These are phyloP conservation scores for Pomacea maculata DNA, from an alignment of 1,140 invertebrate genomes.

Conservation along the genomic window DNA sequence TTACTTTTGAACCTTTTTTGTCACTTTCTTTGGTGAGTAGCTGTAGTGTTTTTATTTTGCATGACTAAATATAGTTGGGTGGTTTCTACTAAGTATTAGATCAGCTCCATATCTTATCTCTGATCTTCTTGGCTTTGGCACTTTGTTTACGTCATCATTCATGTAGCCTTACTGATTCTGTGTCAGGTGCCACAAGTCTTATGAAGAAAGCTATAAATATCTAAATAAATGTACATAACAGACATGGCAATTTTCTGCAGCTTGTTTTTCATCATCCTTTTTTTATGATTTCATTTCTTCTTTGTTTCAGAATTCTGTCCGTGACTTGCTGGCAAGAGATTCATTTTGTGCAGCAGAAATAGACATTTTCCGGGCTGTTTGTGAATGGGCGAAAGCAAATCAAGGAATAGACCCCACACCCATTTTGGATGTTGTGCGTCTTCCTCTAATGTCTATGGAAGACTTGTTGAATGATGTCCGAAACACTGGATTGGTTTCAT, in stretches of 20 bases:
- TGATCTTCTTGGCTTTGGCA: too few relatives aligned
- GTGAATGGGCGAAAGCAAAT: constrained; percentile 85
- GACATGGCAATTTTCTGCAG: too few relatives aligned
- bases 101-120: too few relatives aligned
- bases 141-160: background rate
- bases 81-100: too few relatives aligned
- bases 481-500: constrained; percentile 82
- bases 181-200: background rate
- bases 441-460: constrained; percentile 86
- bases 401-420: constrained; percentile 70
- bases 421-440: constrained; percentile 72
- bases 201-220: too few relatives aligned
- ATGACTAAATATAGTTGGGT: too few relatives aligned
- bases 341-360: constrained; percentile 96
- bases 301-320: constrained; percentile 68
- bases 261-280: background rate
- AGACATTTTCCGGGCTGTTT: constrained; percentile 91
- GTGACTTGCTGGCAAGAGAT: constrained; percentile 85
- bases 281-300: too few relatives aligned
- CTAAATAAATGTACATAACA: too few relatives aligned
- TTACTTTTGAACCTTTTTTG: constrained; percentile 85
- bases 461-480: constrained; percentile 89
- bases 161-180: background rate
- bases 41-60: background rate
- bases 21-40: constrained; percentile 79